Conservation (phyloP, 1,140 invertebrate species). For the Drosophila subobscura region DNA sequence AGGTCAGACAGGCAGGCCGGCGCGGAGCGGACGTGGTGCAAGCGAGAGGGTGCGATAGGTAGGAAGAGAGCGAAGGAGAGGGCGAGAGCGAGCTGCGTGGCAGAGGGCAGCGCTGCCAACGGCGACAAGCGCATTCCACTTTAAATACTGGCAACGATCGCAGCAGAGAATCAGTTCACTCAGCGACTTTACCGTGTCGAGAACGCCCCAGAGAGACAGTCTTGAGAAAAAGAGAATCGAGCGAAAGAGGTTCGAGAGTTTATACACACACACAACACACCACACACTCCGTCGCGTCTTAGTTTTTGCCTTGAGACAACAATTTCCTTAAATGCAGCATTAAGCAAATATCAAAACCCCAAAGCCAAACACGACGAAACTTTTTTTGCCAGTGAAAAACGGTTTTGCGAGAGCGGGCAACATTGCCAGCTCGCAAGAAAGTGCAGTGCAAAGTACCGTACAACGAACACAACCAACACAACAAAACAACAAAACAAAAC, state of each 20-base stretch:
- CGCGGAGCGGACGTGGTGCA: constrained; percentile 1
- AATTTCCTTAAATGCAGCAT: background rate
- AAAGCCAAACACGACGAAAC: background rate
- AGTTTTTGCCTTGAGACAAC: too few species aligned
- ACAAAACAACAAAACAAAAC: constrained; percentile 1
- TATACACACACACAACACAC: background rate
- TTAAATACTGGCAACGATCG: constrained; percentile 83
- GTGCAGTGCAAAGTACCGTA: constrained; percentile 1
- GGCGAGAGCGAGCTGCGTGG: constrained; percentile 14
- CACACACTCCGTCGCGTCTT: constrained; percentile 7
- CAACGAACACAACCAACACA: background rate
- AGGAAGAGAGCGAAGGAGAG: background rate
- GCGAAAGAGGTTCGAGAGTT: constrained; percentile 6
- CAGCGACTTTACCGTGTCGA: constrained; percentile 83
- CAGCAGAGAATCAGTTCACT: constrained; percentile 83
- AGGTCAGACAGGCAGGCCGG: constrained; percentile 2
- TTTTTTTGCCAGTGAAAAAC: constrained; percentile 35
- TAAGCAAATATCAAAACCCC: constrained; percentile 1
- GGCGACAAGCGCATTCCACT: constrained; percentile 74
- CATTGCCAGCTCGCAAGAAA: constrained; percentile 33
- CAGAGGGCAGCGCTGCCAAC: constrained; percentile 37
- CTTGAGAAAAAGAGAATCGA: constrained; percentile 14
- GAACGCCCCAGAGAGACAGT: constrained; percentile 47
- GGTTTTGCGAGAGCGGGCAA: constrained; percentile 21
- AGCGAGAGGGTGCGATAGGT: constrained; percentile 7